phyloP scores from a whole-genome alignment of 2,113 vertebrate species.

The Sander lucioperca region DNA sequence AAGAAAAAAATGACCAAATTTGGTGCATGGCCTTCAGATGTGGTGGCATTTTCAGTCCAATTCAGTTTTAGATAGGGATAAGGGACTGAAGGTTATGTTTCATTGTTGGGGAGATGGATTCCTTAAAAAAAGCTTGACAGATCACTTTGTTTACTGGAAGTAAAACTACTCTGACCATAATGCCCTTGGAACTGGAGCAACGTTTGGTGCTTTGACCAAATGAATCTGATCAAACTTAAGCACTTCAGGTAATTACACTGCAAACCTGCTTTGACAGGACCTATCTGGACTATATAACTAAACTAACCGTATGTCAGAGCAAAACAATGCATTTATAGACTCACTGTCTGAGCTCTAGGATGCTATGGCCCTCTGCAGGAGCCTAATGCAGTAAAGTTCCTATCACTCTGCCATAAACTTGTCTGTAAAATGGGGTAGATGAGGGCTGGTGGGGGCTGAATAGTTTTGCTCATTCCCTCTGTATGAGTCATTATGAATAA shows the following conservation, averaged over 20 bases:
- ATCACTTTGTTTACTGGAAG: constrained; percentile 63
- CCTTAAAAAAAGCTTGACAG: constrained; percentile 56
- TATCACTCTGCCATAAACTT: constrained; percentile 12
- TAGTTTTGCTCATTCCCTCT: constrained; percentile 11
- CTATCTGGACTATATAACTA: constrained; percentile 86
- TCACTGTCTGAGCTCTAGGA: constrained; percentile 67
- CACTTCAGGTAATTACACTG: constrained; percentile 87
- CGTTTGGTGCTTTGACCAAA: constrained; percentile 78
- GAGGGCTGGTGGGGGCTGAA: constrained; percentile 1
- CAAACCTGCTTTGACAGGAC: constrained; percentile 86
- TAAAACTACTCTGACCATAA: constrained; percentile 57
- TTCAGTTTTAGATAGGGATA: constrained; percentile 11
- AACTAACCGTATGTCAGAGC: constrained; percentile 76
- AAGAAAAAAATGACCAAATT: neutral
- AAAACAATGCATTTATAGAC: constrained; percentile 78
- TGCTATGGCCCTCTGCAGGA: constrained; percentile 50
- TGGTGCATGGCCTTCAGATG: neutral
- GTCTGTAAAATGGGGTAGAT: constrained; percentile 29
- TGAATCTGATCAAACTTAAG: constrained; percentile 86
- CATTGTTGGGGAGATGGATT: constrained; percentile 35
- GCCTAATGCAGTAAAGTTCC: constrained; percentile 1
- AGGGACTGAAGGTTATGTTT: constrained; percentile 30
- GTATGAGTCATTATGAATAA: constrained; percentile 1
- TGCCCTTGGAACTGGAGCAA: constrained; percentile 74
- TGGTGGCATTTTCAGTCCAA: constrained; percentile 29